Base-by-base conservation (phyloP, 92 coral and sea anemone genomes). In the Palythoa caribaeorum region DNA sequence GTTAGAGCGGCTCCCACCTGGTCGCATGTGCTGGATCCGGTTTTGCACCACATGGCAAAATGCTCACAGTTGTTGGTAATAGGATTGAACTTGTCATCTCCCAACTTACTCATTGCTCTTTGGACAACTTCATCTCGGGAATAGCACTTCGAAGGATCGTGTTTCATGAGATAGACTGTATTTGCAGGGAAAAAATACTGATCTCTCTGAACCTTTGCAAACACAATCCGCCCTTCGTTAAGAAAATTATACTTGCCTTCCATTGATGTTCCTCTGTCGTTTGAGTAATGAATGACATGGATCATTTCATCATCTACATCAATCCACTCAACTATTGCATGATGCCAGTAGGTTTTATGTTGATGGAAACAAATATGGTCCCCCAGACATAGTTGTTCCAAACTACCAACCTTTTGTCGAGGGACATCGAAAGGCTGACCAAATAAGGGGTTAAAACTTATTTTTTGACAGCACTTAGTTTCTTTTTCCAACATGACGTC, bases 1-100 rank as follows among this genome's bases (percentile, higher is more conserved):
- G 35, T 77, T 0, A 19, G 11, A 77, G 14, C 83, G 15, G 83
- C 53, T 19, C 53, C 53, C 66, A 53, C 0, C 47, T 77, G 83
- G 83, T 54, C 53, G 53, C 68, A 77, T 6, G 28, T 28, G 3
- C 68, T 5, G 0, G 5, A 40, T 20, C 83, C 91, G 15, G 83
- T 80, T 36, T 88, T 88, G 55, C 91, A 80, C 91, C 87, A 88
- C 87, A 72, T 39, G 2, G 87, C 87, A 73, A 88, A 88, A 51
- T 88, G 91, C 28, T 88, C 91, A 8, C 91, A 88, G 57, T 88
- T 88, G 17, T 88, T 80, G 52, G 65, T 40, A 0, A 80, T 13
- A 57, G 39, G 83, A 44, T n/a, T 20, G 87, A 80, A 88, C 12
- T 40, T 13, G 3, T 57, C 68, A 12, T 81, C 76, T 17, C 83